A percentile compares a stretch with the other conserved stretches of the same genome.
phyloP scores from a whole-genome alignment of 1,140 invertebrate species.

The Papilio dardanus region DNA sequence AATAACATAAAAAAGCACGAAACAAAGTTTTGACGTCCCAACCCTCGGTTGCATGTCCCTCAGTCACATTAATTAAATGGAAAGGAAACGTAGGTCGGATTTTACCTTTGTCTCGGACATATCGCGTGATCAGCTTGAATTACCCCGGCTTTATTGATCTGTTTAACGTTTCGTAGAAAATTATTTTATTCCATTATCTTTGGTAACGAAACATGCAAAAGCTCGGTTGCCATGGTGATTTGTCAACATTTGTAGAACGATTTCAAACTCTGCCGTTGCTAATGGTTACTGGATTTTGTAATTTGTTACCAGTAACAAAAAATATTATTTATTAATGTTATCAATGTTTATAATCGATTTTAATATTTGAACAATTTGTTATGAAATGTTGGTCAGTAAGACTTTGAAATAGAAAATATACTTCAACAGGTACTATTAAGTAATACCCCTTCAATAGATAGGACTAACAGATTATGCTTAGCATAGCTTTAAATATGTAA shows the following conservation, averaged over 20 bases:
- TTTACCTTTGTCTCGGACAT: conserved; percentile 71
- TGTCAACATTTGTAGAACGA: conserved; percentile 56
- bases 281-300: conserved; percentile 5
- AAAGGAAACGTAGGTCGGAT: conserved; percentile 53
- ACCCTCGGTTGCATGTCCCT: conserved; percentile 59
- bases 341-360: background rate
- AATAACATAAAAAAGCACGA: conserved; percentile 25
- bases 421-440: too few species aligned
- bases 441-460: too few species aligned
- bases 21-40: conserved; percentile 46
- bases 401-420: too few species aligned
- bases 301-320: conserved; percentile 38
- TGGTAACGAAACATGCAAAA: conserved; percentile 65
- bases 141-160: conserved; percentile 74
- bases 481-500: too few species aligned
- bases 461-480: too few species aligned
- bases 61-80: conserved; percentile 68
- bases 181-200: conserved; percentile 76
- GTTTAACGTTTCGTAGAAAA: conserved; percentile 69
- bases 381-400: too few species aligned
- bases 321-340: background rate
- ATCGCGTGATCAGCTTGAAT: conserved; percentile 75
- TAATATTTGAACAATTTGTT: background rate
- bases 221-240: conserved; percentile 58
- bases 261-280: conserved; percentile 24